Evolutionary conservation across 1,140 invertebrate species (phyloP).

Genomic region (Rhopalosiphum maidis): DNA sequence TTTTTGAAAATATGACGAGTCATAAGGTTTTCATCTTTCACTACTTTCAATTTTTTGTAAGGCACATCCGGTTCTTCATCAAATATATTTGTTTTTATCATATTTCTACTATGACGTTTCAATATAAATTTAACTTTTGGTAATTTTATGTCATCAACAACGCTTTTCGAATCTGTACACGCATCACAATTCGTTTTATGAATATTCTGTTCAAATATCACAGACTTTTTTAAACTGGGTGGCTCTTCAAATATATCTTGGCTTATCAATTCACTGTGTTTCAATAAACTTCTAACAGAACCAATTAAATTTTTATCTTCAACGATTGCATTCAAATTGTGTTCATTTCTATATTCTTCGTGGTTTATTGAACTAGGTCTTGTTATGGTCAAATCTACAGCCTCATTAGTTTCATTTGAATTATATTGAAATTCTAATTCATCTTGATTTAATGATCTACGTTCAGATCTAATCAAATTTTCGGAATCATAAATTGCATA

Average conservation of each 20-base stretch:
- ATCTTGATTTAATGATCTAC: neutral
- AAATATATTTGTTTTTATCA: conserved; percentile 34
- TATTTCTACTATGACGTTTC: neutral
- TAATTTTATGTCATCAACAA: neutral
- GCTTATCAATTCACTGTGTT: neutral
- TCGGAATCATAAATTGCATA: neutral
- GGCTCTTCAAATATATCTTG: neutral
- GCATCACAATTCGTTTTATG: neutral
- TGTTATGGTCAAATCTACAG: neutral
- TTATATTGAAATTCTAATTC: neutral
- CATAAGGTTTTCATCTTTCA: neutral
- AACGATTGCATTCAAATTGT: neutral
- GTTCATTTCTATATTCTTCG: neutral
- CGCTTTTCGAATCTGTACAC: neutral
- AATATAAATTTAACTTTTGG: conserved; percentile 35
- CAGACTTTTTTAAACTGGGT: neutral
- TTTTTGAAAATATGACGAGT: neutral
- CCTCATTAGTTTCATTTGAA: neutral
- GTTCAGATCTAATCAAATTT: neutral
- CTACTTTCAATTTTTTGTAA: neutral
- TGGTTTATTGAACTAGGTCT: neutral
- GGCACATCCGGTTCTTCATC: neutral
- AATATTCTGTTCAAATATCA: neutral
- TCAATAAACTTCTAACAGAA: neutral
- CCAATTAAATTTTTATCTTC: neutral